Base-by-base conservation (phyloP, 2,797 vertebrate species). In the Diplodus sargus region DNA sequence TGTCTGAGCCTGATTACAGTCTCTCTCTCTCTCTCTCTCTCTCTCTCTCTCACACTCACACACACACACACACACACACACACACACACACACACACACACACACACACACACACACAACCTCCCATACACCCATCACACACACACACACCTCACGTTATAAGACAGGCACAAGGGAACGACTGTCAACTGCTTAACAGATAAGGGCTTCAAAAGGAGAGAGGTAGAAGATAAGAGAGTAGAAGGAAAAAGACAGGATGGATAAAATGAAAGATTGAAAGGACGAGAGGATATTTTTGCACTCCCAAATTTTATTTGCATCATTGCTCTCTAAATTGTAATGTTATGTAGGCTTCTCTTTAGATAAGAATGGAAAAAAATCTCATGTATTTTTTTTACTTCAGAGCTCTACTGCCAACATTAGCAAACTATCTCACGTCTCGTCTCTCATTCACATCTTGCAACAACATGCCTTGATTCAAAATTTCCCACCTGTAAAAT, bases 1-100 rank as follows among this genome's bases (percentile, higher is more conserved):
- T 79, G 54, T 76, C 34, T 78, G 78, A 79, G 65, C 64, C 70
- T 67, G 61, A 68, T 85, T 74, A 64, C 42, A 59, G 72, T 76
- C 79, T n/a, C n/a, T n/a, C 45, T 25, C 25, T 25, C 25, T 25
- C 25, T 25, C 25, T 25, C 25, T 25, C 25, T 25, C 25, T 25
- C 25, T 25, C 25, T 25, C 4, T 1, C 28, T 22, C 56, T 57
- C 45, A 39, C 70, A 61, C 49, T 25, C 58, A 64, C 18, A 53
- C 25, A 62, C 47, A 20, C 20, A 56, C 47, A 20, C 56, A n/a
- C 42, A 70, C 67, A 30, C 53, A 30, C 23, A 48, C 67, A 53
- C 30, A 30, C 67, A 8, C 39, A 54, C 45, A 47, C 67, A 48
- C 45, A 43, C 49, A 47, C 43, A 28, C 17, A n/a, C 53, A 48